Percentiles rank a stretch among this genome's conserved stretches.
Evolutionary conservation across 2,797 vertebrate species (phyloP).

Genomic region (Enteromius anoplus): DNA sequence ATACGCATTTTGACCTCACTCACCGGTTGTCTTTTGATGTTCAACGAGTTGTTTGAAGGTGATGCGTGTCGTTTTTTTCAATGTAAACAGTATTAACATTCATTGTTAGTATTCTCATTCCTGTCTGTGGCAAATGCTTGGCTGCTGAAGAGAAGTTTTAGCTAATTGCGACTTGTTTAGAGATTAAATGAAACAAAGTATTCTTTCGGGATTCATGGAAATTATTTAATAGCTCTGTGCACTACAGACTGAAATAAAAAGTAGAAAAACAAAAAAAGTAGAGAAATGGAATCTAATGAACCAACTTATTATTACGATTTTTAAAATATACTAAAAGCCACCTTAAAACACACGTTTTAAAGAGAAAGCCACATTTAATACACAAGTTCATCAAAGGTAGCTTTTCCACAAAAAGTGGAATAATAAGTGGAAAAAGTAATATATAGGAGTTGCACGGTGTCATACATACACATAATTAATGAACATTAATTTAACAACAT

Average conservation of each 20-base stretch:
- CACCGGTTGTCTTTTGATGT: constrained; percentile 21
- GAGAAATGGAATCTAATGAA: not conserved
- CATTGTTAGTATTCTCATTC: constrained; percentile 1
- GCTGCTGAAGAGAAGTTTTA: constrained; percentile 1
- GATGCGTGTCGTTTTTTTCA: not conserved
- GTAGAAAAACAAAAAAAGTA: not conserved
- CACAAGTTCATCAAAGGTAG: not conserved
- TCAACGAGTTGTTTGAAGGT: constrained; percentile 12
- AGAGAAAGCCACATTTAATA: not conserved
- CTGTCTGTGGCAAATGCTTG: not conserved
- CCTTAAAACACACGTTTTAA: not conserved
- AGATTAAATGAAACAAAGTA: not conserved
- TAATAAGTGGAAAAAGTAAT: not conserved
- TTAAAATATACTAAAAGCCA: not conserved
- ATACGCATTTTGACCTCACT: constrained; percentile 33
- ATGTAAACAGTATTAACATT: constrained; percentile 1
- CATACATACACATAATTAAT: not conserved
- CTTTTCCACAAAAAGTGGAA: not conserved
- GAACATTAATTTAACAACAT: not conserved
- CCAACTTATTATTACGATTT: not conserved
- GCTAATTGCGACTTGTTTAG: not conserved
- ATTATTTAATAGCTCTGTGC: not conserved
- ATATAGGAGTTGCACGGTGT: not conserved
- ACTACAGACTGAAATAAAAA: not conserved
- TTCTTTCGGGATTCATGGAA: not conserved